Percentiles rank a stretch among this genome's conserved stretches.
phyloP scores from a whole-genome alignment of 2,113 vertebrate species.

The Carassius gibelio region DNA sequence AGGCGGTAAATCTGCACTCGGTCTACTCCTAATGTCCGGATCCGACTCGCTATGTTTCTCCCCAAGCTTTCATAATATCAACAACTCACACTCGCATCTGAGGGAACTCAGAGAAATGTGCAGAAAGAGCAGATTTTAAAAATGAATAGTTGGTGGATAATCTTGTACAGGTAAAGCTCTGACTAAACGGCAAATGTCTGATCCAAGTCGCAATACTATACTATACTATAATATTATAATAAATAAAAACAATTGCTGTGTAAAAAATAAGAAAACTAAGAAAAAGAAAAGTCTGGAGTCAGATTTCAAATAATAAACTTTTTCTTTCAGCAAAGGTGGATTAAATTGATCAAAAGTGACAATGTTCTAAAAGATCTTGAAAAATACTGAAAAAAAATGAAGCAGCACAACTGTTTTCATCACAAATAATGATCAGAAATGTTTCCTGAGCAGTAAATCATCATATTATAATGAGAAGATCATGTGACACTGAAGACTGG shows the following conservation, averaged over 20 bases:
- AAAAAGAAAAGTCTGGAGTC: no score
- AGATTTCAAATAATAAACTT: no score
- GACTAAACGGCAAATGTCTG: not conserved
- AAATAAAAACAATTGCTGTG: no score
- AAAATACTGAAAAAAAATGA: no score
- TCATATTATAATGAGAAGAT: no score
- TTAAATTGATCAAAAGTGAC: not conserved
- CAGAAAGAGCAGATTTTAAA: slow-evolving; percentile 30
- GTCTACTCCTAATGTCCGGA: not conserved
- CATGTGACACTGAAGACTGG: no score
- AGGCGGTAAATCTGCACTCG: slow-evolving; percentile 21
- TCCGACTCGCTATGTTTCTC: slow-evolving; percentile 11
- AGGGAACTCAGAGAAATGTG: slow-evolving; percentile 27
- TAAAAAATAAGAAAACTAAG: no score
- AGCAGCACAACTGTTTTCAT: no score
- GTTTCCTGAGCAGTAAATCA: no score
- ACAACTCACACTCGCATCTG: slow-evolving; percentile 5
- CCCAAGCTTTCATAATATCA: slow-evolving; percentile 17
- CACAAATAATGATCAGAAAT: no score
- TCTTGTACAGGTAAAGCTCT: not conserved
- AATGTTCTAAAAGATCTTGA: no score
- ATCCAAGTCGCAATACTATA: not conserved
- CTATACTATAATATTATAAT: no score
- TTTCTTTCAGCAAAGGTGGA: not conserved
- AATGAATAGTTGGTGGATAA: slow-evolving; percentile 21